phyloP scores from a whole-genome alignment of 1,140 invertebrate species.

The Dendroctonus ponderosae region DNA sequence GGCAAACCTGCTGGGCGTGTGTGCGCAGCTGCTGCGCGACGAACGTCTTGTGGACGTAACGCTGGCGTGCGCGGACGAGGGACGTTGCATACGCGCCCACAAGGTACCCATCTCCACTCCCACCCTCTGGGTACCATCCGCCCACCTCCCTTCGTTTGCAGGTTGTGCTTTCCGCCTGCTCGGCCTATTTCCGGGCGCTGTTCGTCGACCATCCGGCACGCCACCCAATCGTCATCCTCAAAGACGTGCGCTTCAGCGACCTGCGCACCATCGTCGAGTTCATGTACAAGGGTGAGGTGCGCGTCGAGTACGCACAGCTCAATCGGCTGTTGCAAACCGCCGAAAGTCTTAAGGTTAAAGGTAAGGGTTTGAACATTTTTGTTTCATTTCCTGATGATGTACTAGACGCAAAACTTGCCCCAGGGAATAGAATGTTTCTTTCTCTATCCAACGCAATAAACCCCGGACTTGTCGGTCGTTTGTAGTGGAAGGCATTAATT shows the following conservation, averaged over 20 bases:
- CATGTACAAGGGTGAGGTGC: conserved; percentile 95
- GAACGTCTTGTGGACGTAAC: conserved; percentile 94
- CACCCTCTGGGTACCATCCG: background rate
- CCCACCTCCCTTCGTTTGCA: conserved; percentile 28
- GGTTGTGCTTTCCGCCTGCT: conserved; percentile 91
- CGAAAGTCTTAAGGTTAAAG: conserved; percentile 83
- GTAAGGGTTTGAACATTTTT: too few relatives aligned
- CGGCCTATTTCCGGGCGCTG: conserved; percentile 89
- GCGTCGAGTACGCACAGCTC: conserved; percentile 89
- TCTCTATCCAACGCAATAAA: too few relatives aligned
- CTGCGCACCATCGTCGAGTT: conserved; percentile 89
- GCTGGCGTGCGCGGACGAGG: conserved; percentile 84
- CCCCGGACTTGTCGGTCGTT: too few relatives aligned
- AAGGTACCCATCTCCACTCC: conserved; percentile 58
- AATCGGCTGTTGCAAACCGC: conserved; percentile 88
- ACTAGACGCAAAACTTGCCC: too few relatives aligned
- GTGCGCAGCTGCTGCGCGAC: conserved; percentile 91
- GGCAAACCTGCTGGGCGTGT: conserved; percentile 91
- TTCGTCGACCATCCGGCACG: conserved; percentile 86
- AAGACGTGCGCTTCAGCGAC: conserved; percentile 88
- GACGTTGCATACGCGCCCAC: conserved; percentile 89
- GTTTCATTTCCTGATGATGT: too few relatives aligned
- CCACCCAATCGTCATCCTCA: conserved; percentile 90
- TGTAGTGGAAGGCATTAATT: too few relatives aligned
- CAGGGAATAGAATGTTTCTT: too few relatives aligned